Base-by-base conservation (phyloP, 2,113 vertebrate genomes). In the Ceyx cyanopectus region DNA sequence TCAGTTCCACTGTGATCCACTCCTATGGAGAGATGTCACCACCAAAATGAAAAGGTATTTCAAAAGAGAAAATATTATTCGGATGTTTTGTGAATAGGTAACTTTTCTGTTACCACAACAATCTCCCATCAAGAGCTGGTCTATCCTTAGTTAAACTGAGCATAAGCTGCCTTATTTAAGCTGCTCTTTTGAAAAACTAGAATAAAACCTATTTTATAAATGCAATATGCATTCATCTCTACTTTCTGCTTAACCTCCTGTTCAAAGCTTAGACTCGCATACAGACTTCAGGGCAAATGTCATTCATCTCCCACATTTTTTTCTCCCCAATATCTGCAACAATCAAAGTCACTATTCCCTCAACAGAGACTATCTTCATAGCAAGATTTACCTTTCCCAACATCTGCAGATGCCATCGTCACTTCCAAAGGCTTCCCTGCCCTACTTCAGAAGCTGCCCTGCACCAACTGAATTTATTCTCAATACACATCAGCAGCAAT, bases 151-250 rank as follows among this genome's bases (percentile, higher is more conserved):
- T 97, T 93, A 92, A 92, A 78, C 50, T 89, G 65, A 65, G 26
- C 45, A 84, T 79, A 89, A 88, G 40, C 90, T 93, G 82, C 81
- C 87, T 72, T 94, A 94, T 95, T 95, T 96, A 93, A 94, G 84
- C 83, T 96, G 81, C 70, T 95, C 66, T 96, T 87, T 90, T 88
- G 86, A 92, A 95, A 95, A 40, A 57, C 60, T 68, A 86, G 67
- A 92, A 96, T 87, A 94, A 96, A 97, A 94, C 50, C 18, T 94
- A 92, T 86, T 96, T 93, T 95, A 96, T 92, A 95, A 95, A 93
- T 92, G 69, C 68, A 88, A 50, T 68, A 92, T 72, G 57, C 82
- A 95, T 85, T 93, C 75, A 88, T 86, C 67, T 82, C 12, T 41
- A 50, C 48, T 72, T 89, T 34, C 63, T 83, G 34, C 41, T 90